Evolutionary conservation across 2,888 invertebrate genomes (phyloP), one percentile per base, ranked within the genome.

Genomic region (Zygogramma bicolorata): DNA sequence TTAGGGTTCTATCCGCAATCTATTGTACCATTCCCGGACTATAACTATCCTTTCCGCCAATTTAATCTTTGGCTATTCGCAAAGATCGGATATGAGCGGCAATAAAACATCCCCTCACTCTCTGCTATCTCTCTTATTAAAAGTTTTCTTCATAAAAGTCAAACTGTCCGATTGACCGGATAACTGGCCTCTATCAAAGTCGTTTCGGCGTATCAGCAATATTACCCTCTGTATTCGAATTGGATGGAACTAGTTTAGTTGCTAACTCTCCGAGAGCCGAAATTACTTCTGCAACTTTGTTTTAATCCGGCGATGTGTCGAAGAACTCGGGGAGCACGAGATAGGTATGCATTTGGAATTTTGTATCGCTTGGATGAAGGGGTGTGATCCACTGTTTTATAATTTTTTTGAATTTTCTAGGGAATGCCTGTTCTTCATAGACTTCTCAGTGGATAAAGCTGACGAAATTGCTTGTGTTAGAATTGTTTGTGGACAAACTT

Each of bases 131-230:
- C 75, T 77, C 75, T 77, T 75, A 74, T 72, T 75, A 75, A 77
- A 83, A 83, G 79, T 83, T 83, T 82, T 78, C 75, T 80, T 81
- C 83, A 81, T 83, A 83, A 82, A 83, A 84, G 81, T 84, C 82
- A 81, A 82, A 81, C 81, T 71, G 79, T 77, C 79, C 79, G 81
- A 82, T 81, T 77, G 80, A 80, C 81, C 82, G 80, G 81, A 81
- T 83, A 82, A 82, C 81, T 81, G 62, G 65, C 71, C 66, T 40
- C 67, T 72, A 70, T 75, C 63, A 40, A 57, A 42, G 65, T 40
- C 46, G 57, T 61, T 68, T 69, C 18, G 22, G 31, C 68, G 57
- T 66, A 66, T 66, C 57, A 66, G 68, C 68, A 63, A 46, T 71
- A 42, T 65, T 63, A 71, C 53, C 42, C 62, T 27, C 22, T 40